Evolutionary conservation across 2,888 invertebrate species (phyloP), one percentile per base, ranked within the genome.

Genomic region (Gryllus longicercus): DNA sequence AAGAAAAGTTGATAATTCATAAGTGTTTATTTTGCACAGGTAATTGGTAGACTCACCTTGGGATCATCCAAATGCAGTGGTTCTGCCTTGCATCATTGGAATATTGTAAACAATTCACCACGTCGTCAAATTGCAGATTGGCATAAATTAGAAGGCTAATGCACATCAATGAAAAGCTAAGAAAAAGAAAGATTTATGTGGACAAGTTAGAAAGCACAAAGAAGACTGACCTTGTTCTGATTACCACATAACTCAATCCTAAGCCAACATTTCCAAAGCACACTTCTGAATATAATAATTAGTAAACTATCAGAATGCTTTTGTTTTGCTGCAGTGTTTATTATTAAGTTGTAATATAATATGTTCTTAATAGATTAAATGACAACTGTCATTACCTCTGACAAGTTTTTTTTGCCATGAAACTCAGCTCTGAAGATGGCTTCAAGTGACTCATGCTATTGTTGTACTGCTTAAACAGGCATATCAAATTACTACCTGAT

Each of bases 51-150:
- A 84, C 90, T 98, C 87, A 97, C 98, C 87, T 90, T 99, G 83
- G 98, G 98, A 78, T 94, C 94, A 74, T 89, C 91, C 78, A 94
- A 94, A 85, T 92, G 94, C 81, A 90, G 91, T 81, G 95, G 95
- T 84, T 92, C 95, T 82, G 95, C 96, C 79, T 90, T 95, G 25
- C 96, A 95, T 86, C 99, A 99, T 89, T 99, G 98, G 98, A 95
- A 95, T 86, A 98, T 98, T 90, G 97, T 98, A 84, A 95, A 97
- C 90, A 96, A 95, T 86, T 97, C 97, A 84, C 98, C 98, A 79
- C 93, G 98, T 84, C 93, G 98, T 83, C 99, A 99, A 91, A 98
- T 99, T 86, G 99, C 99, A 83, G 98, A 99, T 89, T 99, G 99
- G 99, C 99, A 99, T 91, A 97, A 98, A 89, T 91, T 99, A 85